A percentile compares a stretch with the other conserved stretches of the same genome.
These are phyloP conservation scores for Phoxinus phoxinus DNA, from an alignment of 2,113 vertebrate genomes.

Conservation along the genomic window DNA sequence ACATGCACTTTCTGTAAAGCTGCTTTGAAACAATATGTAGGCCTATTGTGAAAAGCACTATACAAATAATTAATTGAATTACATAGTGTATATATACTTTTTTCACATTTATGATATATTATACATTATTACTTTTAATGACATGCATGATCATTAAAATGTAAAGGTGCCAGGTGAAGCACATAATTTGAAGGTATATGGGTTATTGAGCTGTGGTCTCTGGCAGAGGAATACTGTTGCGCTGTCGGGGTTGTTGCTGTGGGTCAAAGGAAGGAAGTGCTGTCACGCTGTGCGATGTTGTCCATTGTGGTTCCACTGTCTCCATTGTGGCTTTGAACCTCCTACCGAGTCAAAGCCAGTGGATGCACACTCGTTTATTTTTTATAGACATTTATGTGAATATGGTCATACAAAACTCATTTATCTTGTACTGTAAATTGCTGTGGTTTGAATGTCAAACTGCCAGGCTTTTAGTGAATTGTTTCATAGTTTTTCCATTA, in stretches of 20 bases:
- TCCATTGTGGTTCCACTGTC: conserved; percentile 70
- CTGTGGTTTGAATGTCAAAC: not conserved
- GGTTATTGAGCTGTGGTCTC: not conserved
- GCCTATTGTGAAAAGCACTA: too few relatives aligned
- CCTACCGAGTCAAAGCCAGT: conserved; percentile 68
- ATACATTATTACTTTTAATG: too few relatives aligned
- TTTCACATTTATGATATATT: too few relatives aligned
- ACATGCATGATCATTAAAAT: too few relatives aligned
- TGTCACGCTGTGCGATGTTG: conserved; percentile 72
- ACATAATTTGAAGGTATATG: too few relatives aligned
- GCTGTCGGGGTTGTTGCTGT: conserved; percentile 54
- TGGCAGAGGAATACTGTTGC: not conserved
- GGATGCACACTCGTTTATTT: conserved; percentile 61
- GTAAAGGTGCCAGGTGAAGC: too few relatives aligned
- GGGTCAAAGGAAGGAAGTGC: conserved; percentile 77
- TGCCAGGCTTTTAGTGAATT: not conserved
- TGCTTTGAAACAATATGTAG: too few relatives aligned
- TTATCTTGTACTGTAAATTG: not conserved
- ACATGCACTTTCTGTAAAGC: too few relatives aligned
- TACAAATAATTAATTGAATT: too few relatives aligned
- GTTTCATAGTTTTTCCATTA: not conserved
- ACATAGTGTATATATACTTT: too few relatives aligned
- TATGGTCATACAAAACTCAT: not conserved
- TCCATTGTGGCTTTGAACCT: conserved; percentile 69
- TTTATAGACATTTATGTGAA: conserved; percentile 43